Conservation (phyloP, 2,113 vertebrate genomes). For the Pollimyrus isidori region DNA sequence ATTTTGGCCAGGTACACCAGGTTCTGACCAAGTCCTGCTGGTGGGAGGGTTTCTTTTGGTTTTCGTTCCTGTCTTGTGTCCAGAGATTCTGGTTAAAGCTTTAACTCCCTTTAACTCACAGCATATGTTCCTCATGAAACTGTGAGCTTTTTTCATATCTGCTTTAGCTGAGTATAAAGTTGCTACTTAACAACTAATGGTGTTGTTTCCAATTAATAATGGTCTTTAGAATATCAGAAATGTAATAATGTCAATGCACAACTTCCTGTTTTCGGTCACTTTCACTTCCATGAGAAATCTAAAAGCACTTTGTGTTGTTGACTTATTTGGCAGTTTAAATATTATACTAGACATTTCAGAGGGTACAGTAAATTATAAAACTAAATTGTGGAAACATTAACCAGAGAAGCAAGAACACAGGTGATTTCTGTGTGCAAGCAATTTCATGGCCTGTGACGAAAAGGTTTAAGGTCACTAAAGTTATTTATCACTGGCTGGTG, state of each 20-base stretch:
- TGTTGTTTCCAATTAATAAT: background rate
- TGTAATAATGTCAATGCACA: background rate
- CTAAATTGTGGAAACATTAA: background rate
- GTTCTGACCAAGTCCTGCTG: background rate
- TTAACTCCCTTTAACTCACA: background rate
- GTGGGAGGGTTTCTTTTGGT: background rate
- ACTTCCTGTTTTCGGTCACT: background rate
- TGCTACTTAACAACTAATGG: background rate
- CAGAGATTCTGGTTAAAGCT: background rate
- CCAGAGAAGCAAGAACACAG: background rate
- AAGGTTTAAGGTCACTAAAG: background rate
- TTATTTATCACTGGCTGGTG: background rate
- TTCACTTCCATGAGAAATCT: background rate
- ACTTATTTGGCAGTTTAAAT: conserved; percentile 7
- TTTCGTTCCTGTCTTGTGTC: background rate
- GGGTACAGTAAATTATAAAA: background rate
- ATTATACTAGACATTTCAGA: background rate
- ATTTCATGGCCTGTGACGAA: conserved; percentile 13
- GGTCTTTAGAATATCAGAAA: background rate
- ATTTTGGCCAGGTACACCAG: background rate
- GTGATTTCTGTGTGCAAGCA: background rate
- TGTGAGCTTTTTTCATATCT: background rate
- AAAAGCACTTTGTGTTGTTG: background rate
- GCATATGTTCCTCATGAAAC: background rate
- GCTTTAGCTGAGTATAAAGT: background rate